These are phyloP conservation scores for Ailurus styani DNA, from an alignment of 2,113 vertebrate species.

Conservation along the genomic window DNA sequence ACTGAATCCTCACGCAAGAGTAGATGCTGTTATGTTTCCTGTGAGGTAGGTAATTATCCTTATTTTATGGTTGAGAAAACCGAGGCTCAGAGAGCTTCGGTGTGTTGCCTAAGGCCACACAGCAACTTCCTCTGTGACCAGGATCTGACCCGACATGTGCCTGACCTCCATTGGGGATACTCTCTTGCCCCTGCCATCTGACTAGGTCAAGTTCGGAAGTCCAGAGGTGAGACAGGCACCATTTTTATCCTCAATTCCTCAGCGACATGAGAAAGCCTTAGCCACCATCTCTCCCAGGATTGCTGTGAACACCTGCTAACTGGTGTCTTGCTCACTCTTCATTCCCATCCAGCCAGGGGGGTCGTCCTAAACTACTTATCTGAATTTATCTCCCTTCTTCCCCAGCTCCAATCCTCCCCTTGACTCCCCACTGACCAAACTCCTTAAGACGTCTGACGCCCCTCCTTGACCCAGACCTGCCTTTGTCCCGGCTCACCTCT, in stretches of 20 bases:
- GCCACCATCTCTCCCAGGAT: neutral
- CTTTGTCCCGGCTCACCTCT: neutral
- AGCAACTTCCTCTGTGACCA: neutral
- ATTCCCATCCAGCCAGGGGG: fast-evolving
- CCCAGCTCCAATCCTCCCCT: neutral
- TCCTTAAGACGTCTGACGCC: neutral
- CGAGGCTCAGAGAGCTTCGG: neutral
- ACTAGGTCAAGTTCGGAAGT: neutral
- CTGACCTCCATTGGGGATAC: fast-evolving
- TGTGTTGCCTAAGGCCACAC: neutral
- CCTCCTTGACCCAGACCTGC: neutral
- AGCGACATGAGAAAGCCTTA: neutral
- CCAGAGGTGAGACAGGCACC: neutral
- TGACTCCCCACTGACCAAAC: neutral
- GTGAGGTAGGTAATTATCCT: neutral
- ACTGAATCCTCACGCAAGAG: neutral
- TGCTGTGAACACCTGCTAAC: neutral
- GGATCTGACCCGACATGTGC: neutral
- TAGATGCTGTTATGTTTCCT: neutral
- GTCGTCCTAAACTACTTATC: neutral
- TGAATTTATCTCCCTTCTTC: neutral
- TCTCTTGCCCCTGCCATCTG: neutral
- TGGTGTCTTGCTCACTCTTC: too few relatives aligned
- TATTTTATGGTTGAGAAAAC: neutral
- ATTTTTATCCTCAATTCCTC: neutral